Base-by-base conservation (phyloP, 1,140 invertebrate genomes). In the Matsumurasca onukii region DNA sequence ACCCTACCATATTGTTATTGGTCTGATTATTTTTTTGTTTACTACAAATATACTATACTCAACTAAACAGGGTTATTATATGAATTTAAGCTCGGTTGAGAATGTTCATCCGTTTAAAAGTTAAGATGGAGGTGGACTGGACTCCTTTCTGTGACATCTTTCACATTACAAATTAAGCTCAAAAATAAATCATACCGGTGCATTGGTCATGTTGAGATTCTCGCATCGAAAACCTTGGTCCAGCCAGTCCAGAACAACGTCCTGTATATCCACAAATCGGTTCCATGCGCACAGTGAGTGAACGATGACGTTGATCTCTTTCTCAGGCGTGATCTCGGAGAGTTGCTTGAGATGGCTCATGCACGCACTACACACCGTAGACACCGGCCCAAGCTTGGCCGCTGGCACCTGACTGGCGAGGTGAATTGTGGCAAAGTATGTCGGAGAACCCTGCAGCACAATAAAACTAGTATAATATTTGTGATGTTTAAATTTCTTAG, bases 171-270 rank as follows among this genome's bases (percentile, higher is more conserved):
- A 39, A 39, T 39, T 39, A 39, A 39, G 17, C 17, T 39, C 17
- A 17, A 9, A 39, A 9, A 9, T 39, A 39, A 39, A 39, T 39
- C 34, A 59, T 59, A 73, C 65, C 25, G 55, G 39, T 27, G 65
- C 20, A 22, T 57, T 59, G 17, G 73, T 62, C 49, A 63, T 39
- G 27, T 74, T 74, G n/a, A 74, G 69, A 0, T 66, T 49, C 45
- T 72, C 39, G 17, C 52, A 57, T 13, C 71, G 31, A 31, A 74
- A 72, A 1, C 59, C 71, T 31, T 70, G 69, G 49, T 74, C 66
- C 2, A 74, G 59, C 69, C 71, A 74, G 27, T 74, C 73, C 13
- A 31, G 59, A 25, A 66, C 69, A 31, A 74, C 59, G 57, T 72
- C 73, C 3, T 72, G 34, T 17, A 74, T 51, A 27, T 74, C 69